Base-by-base conservation (phyloP, 2,113 vertebrate species). In the Pipa parva region DNA sequence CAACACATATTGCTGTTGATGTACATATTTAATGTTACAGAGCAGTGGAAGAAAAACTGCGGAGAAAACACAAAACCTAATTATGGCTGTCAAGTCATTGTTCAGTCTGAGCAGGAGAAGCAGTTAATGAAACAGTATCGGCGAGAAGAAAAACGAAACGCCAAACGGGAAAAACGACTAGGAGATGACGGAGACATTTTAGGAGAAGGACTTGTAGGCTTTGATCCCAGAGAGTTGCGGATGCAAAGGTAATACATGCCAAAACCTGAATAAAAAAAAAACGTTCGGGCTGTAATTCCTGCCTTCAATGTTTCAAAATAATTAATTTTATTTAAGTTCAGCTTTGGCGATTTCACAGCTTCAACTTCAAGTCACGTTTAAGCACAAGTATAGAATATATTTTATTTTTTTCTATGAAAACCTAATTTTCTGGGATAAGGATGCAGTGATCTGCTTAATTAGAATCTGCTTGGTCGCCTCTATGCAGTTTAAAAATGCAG, bases 81-180 rank as follows among this genome's bases (percentile, higher is more conserved):
- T 77, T 97, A 88, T 29, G 92, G 92, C 24, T 97, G 94, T 80
- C 97, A 99, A 90, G 94, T 98, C 74, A 97, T 89, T 77, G 93
- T 98, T 83, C 95, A 95, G 6, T 98, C 95, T 50, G 94, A 98
- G 83, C 92, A 95, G 82, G 95, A 98, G 83, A 95, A 84, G 56
- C 87, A 91, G 77, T 83, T 98, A 88, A 84, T 96, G 84, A 98
- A 96, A 80, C 85, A 92, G 0, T 90, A 86, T 81, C 94, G 94
- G 42, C 88, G 93, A 36, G 95, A 97, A 80, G 95, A 94, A 83
- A 98, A 95, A 79, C 87, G 83, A 36, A 90, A 89, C 81, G 89
- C 89, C 70, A 94, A 89, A 67, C 83, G 85, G 78, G 91, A 92
- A 70, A 97, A 87, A 84, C 92, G 89, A 73, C 18, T 75, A 66